Evolutionary conservation across 2,797 vertebrate species (phyloP), one percentile per base, ranked within the genome.

Genomic region (Pipistrellus pipistrellus): DNA sequence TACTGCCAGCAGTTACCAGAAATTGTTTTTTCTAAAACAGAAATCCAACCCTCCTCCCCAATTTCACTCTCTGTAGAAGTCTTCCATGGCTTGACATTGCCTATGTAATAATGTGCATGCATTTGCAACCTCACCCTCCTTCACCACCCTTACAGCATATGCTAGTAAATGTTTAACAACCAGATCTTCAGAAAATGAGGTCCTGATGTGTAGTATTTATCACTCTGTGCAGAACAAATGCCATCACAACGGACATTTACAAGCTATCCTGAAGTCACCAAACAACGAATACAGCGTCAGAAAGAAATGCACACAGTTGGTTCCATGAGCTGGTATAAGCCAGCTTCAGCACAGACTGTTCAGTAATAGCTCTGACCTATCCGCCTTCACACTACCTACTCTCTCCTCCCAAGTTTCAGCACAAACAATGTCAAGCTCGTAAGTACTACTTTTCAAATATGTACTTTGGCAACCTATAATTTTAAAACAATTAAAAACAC

Each of bases 11-110:
- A 83, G 64, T 73, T 87, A 91, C 55, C 68, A 88, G 66, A 41
- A 93, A 83, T 21, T 75, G 55, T 69, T 95, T 93, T 69, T 69
- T 41, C 38, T 48, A 72, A 95, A 46, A 85, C 20, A 68, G 20
- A 92, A 87, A 82, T 68, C 20, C 64, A 10, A 76, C 32, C 69
- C 21, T 71, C 3, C 48, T 90, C 69, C 27, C 30, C 25, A 85
- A 23, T 35, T 17, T 66, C 12, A 81, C 7, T 51, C 68, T 75
- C 71, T 53, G 18, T 17, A 90, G 27, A 89, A 72, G 25, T 57
- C 53, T 76, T 76, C n/a, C 23, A 32, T 35, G 41, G 13, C 30
- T 82, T 91, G 21, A 48, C 35, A 66, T 15, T 95, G 66, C 14
- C 27, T 69, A 35, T 69, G 15, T 81, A 91, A 80, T 44, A 68